Evolutionary conservation across 1,140 invertebrate species (phyloP), one percentile per base, ranked within the genome.

Genomic region (Drosophila nannoptera): DNA sequence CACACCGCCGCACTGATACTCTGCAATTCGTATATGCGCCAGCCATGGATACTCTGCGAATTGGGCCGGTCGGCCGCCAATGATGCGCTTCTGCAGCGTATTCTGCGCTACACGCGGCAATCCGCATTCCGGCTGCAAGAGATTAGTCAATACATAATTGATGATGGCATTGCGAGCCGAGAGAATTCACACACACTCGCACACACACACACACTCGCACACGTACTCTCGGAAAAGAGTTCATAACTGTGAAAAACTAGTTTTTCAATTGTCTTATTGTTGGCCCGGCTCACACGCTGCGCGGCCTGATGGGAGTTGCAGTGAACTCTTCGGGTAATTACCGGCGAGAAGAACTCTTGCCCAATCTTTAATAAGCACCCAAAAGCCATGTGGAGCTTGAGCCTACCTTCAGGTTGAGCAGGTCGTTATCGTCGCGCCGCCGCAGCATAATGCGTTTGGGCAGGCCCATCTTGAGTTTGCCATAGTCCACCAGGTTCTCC

Each of bases 21-120:
- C 93, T 0, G 93, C 92, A 64, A 96, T 96, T 86, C 95, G 92
- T 61, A 96, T 94, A 77, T 96, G 95, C 0, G 94, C 95, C 89
- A 96, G 94, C 95, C 95, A 96, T 2, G 95, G 95, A 83, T 95
- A 94, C 90, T 96, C 95, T 0, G 94, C 95, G 73, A 94, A 93
- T 58, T 91, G 90, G 0, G 94, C 94, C 49, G 93, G 93, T 8
- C 92, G 88, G 3, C 94, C 94, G 8, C 94, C 94, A 46, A 96
- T 95, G 45, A 96, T 96, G 61, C 95, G 89, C 78, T 95, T 95
- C 75, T 93, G 92, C 8, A 95, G 78, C 42, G 92, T 90, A 69
- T 90, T 90, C 14, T 90, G 89, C 0, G 90, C 62, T 53, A 90
- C 78, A 64, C 88, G 90, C 2, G 93, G 92, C n/a, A 93, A 72